A percentile compares a stretch with the other conserved stretches of the same genome.
These are phyloP conservation scores for Syngnathus rostellatus DNA, from an alignment of 2,797 vertebrate genomes.

Conservation along the genomic window DNA sequence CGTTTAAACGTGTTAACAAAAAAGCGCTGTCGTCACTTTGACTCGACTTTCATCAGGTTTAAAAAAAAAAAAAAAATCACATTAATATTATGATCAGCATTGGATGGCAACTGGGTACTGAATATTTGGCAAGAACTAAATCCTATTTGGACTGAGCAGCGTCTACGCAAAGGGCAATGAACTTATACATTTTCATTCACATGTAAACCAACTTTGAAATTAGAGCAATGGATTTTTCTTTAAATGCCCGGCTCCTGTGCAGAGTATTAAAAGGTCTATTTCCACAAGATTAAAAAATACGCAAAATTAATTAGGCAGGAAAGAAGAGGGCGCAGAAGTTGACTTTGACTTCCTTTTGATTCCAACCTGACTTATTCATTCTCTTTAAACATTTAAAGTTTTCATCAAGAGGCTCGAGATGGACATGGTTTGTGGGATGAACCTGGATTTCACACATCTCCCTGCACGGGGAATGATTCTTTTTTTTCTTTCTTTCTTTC, in stretches of 20 bases:
- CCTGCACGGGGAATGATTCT: background rate
- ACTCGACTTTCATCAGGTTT: no score
- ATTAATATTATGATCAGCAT: no score
- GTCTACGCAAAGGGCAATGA: background rate
- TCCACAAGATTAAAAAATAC: background rate
- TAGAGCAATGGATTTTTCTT: background rate
- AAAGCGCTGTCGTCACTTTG: no score
- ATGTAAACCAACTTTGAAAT: background rate
- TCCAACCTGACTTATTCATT: constrained; percentile 35
- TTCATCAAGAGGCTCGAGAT: constrained; percentile 14
- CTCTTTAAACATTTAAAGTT: constrained; percentile 32
- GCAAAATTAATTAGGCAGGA: constrained; percentile 2
- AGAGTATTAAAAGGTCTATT: background rate
- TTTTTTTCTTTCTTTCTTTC: background rate
- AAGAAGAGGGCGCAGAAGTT: constrained; percentile 6
- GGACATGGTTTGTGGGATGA: no score
- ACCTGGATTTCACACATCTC: constrained; percentile 10
- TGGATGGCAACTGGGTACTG: background rate
- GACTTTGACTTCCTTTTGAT: constrained; percentile 32
- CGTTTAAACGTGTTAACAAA: no score
- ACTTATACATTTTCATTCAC: background rate
- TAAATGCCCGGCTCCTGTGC: background rate
- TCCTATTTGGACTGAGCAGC: background rate
- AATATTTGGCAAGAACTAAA: background rate
- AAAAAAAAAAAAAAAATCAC: no score